Evolutionary conservation across 2,888 invertebrate species (phyloP).

Genomic region (Drosophila sordidula): DNA sequence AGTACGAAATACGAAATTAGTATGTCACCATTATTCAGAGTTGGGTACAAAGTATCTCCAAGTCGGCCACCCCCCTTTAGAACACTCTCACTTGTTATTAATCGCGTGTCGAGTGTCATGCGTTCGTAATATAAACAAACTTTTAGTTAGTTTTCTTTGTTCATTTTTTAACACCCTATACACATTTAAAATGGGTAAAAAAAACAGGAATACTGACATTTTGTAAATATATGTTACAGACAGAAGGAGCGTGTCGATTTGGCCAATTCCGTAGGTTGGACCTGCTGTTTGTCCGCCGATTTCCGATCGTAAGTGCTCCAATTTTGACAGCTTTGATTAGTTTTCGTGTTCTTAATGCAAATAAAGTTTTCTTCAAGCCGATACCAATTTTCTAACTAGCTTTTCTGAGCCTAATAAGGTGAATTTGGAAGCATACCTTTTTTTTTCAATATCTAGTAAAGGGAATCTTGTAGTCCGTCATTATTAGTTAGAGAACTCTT

Average conservation of each 20-base stretch:
- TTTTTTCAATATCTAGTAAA: background rate
- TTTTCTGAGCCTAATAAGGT: too few relatives aligned
- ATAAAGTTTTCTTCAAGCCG: too few relatives aligned
- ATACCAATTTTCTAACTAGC: too few relatives aligned
- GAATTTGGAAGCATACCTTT: too few relatives aligned
- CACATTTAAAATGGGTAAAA: background rate
- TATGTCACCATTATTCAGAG: too few relatives aligned
- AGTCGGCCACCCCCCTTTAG: background rate
- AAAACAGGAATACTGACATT: background rate
- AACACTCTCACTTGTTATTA: constrained; percentile 43
- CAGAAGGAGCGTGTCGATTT: too few relatives aligned
- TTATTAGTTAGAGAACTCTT: background rate
- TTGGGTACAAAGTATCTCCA: background rate
- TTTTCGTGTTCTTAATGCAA: too few relatives aligned
- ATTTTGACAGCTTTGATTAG: too few relatives aligned
- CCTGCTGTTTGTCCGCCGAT: too few relatives aligned
- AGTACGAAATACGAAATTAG: background rate
- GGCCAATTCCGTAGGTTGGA: too few relatives aligned
- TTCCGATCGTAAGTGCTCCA: too few relatives aligned
- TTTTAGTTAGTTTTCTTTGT: constrained; percentile 54
- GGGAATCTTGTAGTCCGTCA: background rate
- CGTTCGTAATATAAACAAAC: constrained; percentile 70
- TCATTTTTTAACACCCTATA: constrained; percentile 1
- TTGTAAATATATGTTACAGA: too few relatives aligned
- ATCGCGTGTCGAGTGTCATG: constrained; percentile 77